Conservation (phyloP, 2,888 invertebrate genomes). For the Noctua janthina region DNA sequence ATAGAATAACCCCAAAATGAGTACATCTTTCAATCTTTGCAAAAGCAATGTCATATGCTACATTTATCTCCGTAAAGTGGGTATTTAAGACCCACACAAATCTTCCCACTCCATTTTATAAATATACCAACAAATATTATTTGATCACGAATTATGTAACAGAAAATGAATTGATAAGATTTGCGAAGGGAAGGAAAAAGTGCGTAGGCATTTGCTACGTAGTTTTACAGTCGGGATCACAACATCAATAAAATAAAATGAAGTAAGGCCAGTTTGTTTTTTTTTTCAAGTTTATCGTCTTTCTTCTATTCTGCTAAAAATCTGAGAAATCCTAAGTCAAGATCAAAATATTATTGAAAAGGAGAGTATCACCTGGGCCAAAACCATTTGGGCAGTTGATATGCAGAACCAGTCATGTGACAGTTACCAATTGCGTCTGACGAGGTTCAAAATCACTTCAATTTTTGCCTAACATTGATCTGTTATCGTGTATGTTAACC, state of each 20-base stretch:
- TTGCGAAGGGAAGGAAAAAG: conserved; percentile 14
- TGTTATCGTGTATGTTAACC: background rate
- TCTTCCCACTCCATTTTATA: conserved; percentile 54
- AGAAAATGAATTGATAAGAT: conserved; percentile 39
- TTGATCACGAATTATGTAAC: conserved; percentile 42
- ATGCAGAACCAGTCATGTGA: background rate
- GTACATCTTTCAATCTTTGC: conserved; percentile 6
- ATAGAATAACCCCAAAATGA: conserved; percentile 21
- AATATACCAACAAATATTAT: conserved; percentile 50
- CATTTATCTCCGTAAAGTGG: conserved; percentile 26
- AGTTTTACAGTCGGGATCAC: conserved; percentile 24
- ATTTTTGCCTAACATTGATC: background rate
- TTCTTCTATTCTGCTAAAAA: background rate
- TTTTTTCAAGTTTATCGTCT: background rate
- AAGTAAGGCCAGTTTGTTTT: background rate
- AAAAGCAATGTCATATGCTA: conserved; percentile 31
- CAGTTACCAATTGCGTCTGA: too few relatives aligned
- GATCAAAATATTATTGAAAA: background rate
- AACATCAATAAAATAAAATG: conserved; percentile 18
- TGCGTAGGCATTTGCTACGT: background rate
- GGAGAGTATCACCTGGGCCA: background rate
- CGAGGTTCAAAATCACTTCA: background rate
- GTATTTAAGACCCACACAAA: conserved; percentile 59
- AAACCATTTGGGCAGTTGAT: background rate
- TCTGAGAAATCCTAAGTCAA: background rate